Conservation (phyloP, 2,113 vertebrate genomes). For the Salvelinus fontinalis region DNA sequence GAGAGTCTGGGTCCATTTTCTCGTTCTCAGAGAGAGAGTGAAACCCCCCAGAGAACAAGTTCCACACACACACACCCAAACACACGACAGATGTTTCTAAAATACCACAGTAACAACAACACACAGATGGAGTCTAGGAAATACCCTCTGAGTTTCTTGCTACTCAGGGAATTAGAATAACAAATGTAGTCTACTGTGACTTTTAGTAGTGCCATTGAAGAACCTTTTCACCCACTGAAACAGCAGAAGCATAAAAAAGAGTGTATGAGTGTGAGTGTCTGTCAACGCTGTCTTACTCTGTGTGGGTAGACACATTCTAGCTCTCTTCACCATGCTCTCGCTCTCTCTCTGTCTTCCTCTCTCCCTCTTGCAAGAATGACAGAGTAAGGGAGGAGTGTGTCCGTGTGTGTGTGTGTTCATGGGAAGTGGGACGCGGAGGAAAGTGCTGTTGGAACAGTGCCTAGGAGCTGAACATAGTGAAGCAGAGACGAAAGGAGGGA, state of each 20-base stretch:
- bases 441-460: slow-evolving; percentile 66
- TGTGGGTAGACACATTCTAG: background rate
- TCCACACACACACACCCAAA: slow-evolving; percentile 6
- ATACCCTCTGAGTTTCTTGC: slow-evolving; percentile 48
- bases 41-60: slow-evolving; percentile 46
- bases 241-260: background rate
- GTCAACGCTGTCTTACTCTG: background rate
- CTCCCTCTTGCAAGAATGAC: background rate
- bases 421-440: slow-evolving; percentile 42
- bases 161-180: slow-evolving; percentile 29
- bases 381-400: background rate
- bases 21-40: slow-evolving; percentile 34
- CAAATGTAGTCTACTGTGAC: background rate
- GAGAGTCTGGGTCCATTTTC: slow-evolving; percentile 28
- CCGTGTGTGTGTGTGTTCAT: slow-evolving; percentile 23
- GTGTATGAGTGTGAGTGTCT: slow-evolving; percentile 2
- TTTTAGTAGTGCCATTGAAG: too few species aligned
- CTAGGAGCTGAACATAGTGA: slow-evolving; percentile 17
- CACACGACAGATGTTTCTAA: slow-evolving; percentile 67
- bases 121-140: slow-evolving; percentile 63
- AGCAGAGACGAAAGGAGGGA: slow-evolving; percentile 21
- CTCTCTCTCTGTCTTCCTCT: background rate
- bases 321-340: background rate
- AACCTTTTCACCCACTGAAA: background rate
- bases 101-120: slow-evolving; percentile 58